Conservation (phyloP, 2,797 vertebrate genomes). For the Botia kubotai region DNA sequence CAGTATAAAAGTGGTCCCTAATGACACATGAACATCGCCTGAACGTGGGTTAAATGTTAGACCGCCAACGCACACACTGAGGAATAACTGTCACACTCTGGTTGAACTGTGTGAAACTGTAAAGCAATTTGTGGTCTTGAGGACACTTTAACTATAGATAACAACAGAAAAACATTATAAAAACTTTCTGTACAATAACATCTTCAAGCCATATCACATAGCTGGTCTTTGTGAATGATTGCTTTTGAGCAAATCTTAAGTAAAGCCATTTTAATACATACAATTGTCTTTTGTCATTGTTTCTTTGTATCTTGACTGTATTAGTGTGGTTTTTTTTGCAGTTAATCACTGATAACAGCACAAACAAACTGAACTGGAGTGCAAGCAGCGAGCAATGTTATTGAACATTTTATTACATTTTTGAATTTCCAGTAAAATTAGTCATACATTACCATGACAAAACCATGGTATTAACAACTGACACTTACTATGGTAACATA, state of each 20-base stretch:
- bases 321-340: no score
- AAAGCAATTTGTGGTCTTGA: neutral
- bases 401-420: no score
- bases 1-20: conserved; percentile 17
- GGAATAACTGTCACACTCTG: neutral
- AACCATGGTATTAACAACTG: neutral
- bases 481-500: neutral
- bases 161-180: neutral
- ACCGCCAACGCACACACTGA: conserved; percentile 7
- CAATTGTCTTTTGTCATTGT: no score
- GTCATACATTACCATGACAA: neutral
- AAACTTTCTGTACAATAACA: neutral
- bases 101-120: neutral
- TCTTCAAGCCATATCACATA: neutral
- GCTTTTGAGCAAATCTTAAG: neutral
- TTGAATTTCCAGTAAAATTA: neutral
- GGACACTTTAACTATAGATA: neutral
- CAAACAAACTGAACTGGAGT: no score
- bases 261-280: no score
- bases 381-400: no score
- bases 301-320: no score
- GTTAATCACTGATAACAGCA: no score
- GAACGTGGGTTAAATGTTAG: conserved; percentile 13
- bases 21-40: conserved; percentile 15
- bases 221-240: neutral